These are phyloP conservation scores for Metalampra italica DNA, from an alignment of 2,888 invertebrate species.

Conservation along the genomic window DNA sequence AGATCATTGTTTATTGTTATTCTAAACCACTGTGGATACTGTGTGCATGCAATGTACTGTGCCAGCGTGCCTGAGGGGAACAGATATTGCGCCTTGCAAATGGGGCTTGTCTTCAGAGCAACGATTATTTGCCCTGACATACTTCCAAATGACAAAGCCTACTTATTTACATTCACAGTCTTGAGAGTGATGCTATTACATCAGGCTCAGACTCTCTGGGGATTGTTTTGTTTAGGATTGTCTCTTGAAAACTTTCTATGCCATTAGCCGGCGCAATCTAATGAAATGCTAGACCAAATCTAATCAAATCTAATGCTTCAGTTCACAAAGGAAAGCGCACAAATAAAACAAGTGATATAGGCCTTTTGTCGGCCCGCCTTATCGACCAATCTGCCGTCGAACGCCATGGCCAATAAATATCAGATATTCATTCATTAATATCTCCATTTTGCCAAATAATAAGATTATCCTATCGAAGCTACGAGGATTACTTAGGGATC, in stretches of 20 bases:
- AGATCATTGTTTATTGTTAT: too few relatives aligned
- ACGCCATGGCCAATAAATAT: too few relatives aligned
- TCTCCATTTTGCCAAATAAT: too few relatives aligned
- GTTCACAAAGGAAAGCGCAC: too few relatives aligned
- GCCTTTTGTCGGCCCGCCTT: too few relatives aligned
- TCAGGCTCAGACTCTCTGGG: background rate
- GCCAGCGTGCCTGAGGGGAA: conserved; percentile 20
- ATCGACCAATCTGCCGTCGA: too few relatives aligned
- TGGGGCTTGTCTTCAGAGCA: conserved; percentile 15
- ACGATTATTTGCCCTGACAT: conserved; percentile 10
- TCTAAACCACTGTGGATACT: too few relatives aligned
- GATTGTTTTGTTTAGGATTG: background rate
- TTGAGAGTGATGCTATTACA: background rate
- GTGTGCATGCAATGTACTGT: background rate
- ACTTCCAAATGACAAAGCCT: conserved; percentile 5
- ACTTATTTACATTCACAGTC: conserved; percentile 3
- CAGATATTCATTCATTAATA: too few relatives aligned
- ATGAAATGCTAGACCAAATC: background rate
- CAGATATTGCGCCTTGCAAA: conserved; percentile 40
- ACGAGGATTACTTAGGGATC: too few relatives aligned
- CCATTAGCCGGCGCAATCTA: background rate
- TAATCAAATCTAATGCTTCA: too few relatives aligned
- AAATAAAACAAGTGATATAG: too few relatives aligned
- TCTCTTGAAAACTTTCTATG: background rate
- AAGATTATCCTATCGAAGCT: too few relatives aligned